Evolutionary conservation across 2,113 vertebrate species (phyloP), one percentile per base, ranked within the genome.

Genomic region (Oreotrochilus melanogaster): DNA sequence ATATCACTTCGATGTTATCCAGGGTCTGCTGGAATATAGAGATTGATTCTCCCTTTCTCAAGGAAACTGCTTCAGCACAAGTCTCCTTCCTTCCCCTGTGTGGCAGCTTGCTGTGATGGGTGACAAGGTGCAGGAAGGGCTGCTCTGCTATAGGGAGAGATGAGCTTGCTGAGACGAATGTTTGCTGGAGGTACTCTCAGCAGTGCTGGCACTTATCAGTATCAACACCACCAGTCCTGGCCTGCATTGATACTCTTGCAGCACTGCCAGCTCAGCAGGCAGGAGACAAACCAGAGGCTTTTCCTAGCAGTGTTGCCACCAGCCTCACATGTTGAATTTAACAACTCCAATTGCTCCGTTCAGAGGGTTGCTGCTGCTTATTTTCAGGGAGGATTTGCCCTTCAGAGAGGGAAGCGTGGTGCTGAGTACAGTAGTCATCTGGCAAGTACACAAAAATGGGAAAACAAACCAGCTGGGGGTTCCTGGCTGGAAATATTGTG

Each of bases 401-500:
- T 91, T 65, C 11, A 57, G 71, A 64, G 23, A 16, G 85, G 70
- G 54, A 78, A 85, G 5, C 0, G 0, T 66, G 35, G 13, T 53
- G 62, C 66, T 42, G 62, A 79, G 53, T 51, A 47, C 22, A 82
- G 25, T 50, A 76, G 25, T 16, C n/a, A 86, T 85, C 54, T 95
- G 92, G 86, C 71, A 80, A 60, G 39, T 16, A 13, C 78, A 86
- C 81, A 93, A 87, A 85, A 93, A 45, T 84, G 47, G 85, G 35
- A 82, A 94, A 58, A 71, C 71, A 82, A 96, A 87, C 71, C 89
- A 88, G 47, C 76, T 93, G 92, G 76, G 84, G 89, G 91, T 92
- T 96, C 92, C 92, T 72, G 66, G 31, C 50, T 76, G 67, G 85
- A 95, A 95, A 58, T 78, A 51, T 91, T 80, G 93, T 15, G n/a